Evolutionary conservation across 2,113 vertebrate species (phyloP).

Genomic region (Mastomys natalensis): DNA sequence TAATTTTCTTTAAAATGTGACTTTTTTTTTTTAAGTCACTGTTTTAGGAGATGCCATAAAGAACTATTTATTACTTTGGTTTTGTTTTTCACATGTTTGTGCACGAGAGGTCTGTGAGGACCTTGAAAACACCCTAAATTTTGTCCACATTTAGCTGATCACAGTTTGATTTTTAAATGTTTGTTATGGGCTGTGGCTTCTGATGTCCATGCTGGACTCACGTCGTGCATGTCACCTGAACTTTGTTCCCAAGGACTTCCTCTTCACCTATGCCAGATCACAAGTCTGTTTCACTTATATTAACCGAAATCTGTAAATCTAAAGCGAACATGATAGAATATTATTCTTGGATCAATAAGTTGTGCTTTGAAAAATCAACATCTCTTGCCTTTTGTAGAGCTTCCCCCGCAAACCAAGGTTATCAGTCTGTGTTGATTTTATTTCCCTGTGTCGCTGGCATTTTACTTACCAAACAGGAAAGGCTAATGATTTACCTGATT

Average conservation of each 20-base stretch:
- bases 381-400: conserved; percentile 22
- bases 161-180: conserved; percentile 3
- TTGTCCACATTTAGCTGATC: conserved; percentile 30
- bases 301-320: neutral
- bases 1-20: conserved; percentile 32
- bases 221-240: neutral
- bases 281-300: conserved; percentile 2
- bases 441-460: conserved; percentile 32
- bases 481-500: conserved; percentile 6
- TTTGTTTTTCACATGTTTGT: neutral
- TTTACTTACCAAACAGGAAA: conserved; percentile 43
- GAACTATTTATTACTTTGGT: neutral
- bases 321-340: conserved; percentile 36
- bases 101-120: neutral
- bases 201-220: neutral
- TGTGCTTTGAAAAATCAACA: conserved; percentile 47
- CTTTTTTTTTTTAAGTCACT: neutral
- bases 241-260: neutral
- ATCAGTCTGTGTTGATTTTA: conserved; percentile 16
- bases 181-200: neutral
- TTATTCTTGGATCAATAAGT: conserved; percentile 29
- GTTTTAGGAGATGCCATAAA: neutral
- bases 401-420: conserved; percentile 20
- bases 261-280: neutral
- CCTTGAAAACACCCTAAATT: conserved; percentile 44